A percentile compares a stretch with the other conserved stretches of the same genome.
Evolutionary conservation across 1,140 invertebrate genomes (phyloP).

Genomic region (Zeugodacus cucurbitae): DNA sequence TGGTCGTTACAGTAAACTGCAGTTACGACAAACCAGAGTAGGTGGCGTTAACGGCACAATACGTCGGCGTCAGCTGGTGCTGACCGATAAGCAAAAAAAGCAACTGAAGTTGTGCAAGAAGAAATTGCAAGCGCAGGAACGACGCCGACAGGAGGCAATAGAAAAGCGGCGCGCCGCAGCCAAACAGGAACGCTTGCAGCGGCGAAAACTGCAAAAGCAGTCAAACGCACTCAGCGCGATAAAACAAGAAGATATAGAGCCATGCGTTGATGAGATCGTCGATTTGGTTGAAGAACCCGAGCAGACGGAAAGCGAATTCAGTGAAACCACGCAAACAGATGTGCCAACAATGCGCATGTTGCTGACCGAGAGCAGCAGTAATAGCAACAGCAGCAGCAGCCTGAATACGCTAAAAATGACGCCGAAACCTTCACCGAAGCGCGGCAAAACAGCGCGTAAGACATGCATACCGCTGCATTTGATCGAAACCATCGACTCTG

Average conservation of each 20-base stretch:
- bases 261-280: slow-evolving; percentile 1
- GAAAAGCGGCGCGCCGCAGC: slow-evolving; percentile 40
- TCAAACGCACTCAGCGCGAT: not conserved
- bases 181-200: slow-evolving; percentile 38
- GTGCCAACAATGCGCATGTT: not conserved
- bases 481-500: slow-evolving; percentile 50
- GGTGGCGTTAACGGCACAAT: slow-evolving; percentile 33
- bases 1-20: slow-evolving; percentile 45
- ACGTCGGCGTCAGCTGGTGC: slow-evolving; percentile 53
- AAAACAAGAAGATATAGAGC: slow-evolving; percentile 32
- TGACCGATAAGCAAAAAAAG: slow-evolving; percentile 58
- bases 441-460: slow-evolving; percentile 53
- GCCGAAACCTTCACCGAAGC: slow-evolving; percentile 53
- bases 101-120: slow-evolving; percentile 47
- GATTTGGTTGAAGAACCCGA: slow-evolving; percentile 37
- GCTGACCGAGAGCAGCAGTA: slow-evolving; percentile 11
- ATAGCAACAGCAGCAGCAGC: slow-evolving; percentile 29
- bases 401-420: slow-evolving; percentile 19
- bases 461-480: slow-evolving; percentile 54
- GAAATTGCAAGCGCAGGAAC: slow-evolving; percentile 49
- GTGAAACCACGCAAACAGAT: not conserved
- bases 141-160: slow-evolving; percentile 24
- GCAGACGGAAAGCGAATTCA: slow-evolving; percentile 10
- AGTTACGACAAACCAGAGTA: slow-evolving; percentile 18
- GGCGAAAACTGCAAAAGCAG: slow-evolving; percentile 13